Evolutionary conservation across 1,140 invertebrate species (phyloP), one percentile per base, ranked within the genome.

Genomic region (Harlomillsia oculata): DNA sequence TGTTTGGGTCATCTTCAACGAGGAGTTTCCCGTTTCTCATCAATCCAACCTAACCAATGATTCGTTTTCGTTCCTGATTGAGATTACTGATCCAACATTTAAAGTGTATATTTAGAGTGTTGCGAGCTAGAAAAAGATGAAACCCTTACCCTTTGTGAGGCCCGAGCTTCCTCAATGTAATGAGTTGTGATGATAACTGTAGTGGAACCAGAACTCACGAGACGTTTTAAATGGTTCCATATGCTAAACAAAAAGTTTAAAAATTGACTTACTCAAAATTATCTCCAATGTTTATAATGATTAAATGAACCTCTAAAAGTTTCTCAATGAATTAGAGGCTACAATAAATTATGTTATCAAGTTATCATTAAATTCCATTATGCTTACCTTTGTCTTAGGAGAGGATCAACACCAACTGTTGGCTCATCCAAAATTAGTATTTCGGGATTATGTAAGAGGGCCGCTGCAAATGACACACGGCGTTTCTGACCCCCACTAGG

Each of bases 11-110:
- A 69, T 92, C 85, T 74, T 97, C 91, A 0, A 90, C 90, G 63
- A 96, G 71, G 36, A 96, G 74, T 41, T 85, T 78, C 13, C 93
- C 92, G 65, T 83, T 87, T 61, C 93, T 78, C 90, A 97, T 95
- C 26, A 96, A 74, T 55, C 91, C 92, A 67, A 94, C 92, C 88
- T 91, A 68, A 51, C 1, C n/a, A 28, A 13, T 20, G 21, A 18
- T 13, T 13, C n/a, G n/a, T 25, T 25, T 14, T n/a, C 2, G 16
- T 13, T n/a, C 13, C 1, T 2, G 11, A 51, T 51, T 50, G 32
- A 20, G 11, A 28, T 9, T 5, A 26, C 21, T 25, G n/a, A n/a
- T 5, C 5, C n/a, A 8, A 18, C 2, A 18, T 39, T 39, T 39
- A 8, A n/a, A 39, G 16, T 39, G 16, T 14, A n/a, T 6, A 2